phyloP scores from a whole-genome alignment of 2,113 vertebrate genomes.

The Triplophysa rosa region DNA sequence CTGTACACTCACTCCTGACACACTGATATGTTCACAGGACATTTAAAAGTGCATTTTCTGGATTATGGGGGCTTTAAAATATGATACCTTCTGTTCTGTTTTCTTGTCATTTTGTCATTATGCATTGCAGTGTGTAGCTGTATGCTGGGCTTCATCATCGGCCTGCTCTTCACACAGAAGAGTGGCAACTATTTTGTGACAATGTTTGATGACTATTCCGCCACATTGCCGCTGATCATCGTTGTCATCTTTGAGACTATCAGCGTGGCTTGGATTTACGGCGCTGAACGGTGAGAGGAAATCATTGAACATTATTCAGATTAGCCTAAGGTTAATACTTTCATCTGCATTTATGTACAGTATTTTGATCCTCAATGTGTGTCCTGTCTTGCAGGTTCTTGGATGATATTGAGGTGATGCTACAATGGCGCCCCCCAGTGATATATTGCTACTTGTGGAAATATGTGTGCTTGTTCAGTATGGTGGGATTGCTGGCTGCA shows the following conservation, averaged over 20 bases:
- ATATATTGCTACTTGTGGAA: conserved; percentile 97
- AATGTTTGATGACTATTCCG: conserved; percentile 98
- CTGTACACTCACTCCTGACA: too few relatives aligned
- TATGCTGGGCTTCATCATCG: conserved; percentile 87
- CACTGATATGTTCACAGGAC: too few relatives aligned
- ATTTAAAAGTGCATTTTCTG: too few relatives aligned
- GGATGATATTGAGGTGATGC: conserved; percentile 94
- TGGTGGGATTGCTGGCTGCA: conserved; percentile 86
- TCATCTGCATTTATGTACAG: too few relatives aligned
- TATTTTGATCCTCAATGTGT: neutral
- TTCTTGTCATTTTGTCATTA: neutral
- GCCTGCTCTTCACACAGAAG: conserved; percentile 93
- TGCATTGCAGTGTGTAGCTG: conserved; percentile 83
- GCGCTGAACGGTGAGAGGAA: conserved; percentile 89
- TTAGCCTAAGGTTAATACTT: neutral
- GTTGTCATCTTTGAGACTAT: conserved; percentile 95
- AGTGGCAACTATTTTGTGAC: conserved; percentile 98
- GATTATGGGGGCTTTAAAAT: too few relatives aligned
- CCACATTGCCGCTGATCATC: conserved; percentile 88
- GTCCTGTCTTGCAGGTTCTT: conserved; percentile 80
- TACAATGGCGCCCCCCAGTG: conserved; percentile 90
- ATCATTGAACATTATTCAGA: neutral
- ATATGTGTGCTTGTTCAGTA: conserved; percentile 90
- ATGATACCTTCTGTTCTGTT: neutral
- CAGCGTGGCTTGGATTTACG: conserved; percentile 94